Conservation (phyloP, 2,888 invertebrate genomes). For the Eupeodes latifasciatus region DNA sequence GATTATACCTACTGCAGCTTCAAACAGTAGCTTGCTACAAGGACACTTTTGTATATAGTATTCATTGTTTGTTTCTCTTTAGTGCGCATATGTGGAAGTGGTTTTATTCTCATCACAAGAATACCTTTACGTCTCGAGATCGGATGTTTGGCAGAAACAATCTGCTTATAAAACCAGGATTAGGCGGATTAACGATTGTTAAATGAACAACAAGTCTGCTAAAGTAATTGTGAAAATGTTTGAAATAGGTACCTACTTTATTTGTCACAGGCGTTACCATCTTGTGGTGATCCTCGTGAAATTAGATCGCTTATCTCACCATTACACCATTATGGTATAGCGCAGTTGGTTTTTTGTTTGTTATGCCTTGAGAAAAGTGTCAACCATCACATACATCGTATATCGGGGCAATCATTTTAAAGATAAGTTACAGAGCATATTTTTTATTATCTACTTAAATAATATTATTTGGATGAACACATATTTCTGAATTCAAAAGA, state of each 20-base stretch:
- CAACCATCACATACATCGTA: too few relatives aligned
- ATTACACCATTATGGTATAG: conserved; percentile 75
- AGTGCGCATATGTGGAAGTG: conserved; percentile 62
- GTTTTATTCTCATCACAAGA: conserved; percentile 56
- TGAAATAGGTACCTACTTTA: neutral
- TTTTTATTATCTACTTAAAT: too few relatives aligned
- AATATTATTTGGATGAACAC: too few relatives aligned
- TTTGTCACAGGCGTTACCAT: conserved; percentile 65
- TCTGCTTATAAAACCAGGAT: conserved; percentile 55
- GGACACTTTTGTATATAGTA: neutral
- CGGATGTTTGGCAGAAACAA: conserved; percentile 58
- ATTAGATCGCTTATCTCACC: conserved; percentile 82
- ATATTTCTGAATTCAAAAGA: too few relatives aligned
- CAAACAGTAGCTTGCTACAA: conserved; percentile 55
- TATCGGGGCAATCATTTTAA: too few relatives aligned
- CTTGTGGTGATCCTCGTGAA: conserved; percentile 55
- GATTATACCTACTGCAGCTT: conserved; percentile 57
- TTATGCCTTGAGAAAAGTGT: too few relatives aligned
- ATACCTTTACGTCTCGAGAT: conserved; percentile 11
- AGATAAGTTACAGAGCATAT: too few relatives aligned
- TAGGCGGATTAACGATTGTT: conserved; percentile 71
- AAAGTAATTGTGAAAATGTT: neutral
- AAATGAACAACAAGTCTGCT: conserved; percentile 67
- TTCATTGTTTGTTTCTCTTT: conserved; percentile 21
- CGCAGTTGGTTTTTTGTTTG: neutral